Evolutionary conservation across 2,797 vertebrate species (phyloP).

Genomic region (Columba guinea): DNA sequence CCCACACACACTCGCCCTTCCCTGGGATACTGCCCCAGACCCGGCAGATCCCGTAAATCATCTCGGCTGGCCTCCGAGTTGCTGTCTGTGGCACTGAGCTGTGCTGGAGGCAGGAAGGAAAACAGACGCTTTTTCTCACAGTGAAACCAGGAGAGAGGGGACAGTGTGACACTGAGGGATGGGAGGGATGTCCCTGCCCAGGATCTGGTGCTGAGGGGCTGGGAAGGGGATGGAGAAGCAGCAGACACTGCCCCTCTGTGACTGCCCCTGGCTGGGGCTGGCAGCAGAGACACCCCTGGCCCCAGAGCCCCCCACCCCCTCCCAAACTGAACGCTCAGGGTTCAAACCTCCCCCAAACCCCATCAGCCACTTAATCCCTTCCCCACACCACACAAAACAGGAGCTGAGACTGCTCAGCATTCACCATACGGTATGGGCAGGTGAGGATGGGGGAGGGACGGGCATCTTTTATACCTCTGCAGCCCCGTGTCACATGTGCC

Average conservation of each 20-base stretch:
- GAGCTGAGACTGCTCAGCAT: fast-evolving
- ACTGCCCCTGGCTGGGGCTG: not conserved
- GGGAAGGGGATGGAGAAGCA: fast-evolving
- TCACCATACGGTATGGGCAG: not conserved
- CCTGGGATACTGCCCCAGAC: not conserved
- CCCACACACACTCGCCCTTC: not conserved
- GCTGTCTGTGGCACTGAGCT: not conserved
- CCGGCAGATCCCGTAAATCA: not conserved
- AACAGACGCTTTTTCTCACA: not conserved
- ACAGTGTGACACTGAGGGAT: fast-evolving
- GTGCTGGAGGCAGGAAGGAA: fast-evolving
- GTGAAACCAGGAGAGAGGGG: not conserved
- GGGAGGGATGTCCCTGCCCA: not conserved
- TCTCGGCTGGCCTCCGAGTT: not conserved
- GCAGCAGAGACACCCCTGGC: not conserved
- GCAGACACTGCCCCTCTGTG: fast-evolving
- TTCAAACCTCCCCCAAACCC: not conserved
- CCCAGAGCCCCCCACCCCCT: not conserved
- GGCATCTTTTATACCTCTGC: not conserved
- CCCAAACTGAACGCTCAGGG: fast-evolving
- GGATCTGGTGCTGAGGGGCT: fast-evolving
- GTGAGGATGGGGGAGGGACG: not conserved
- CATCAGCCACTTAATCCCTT: not conserved
- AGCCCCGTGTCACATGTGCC: not conserved
- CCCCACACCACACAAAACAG: fast-evolving